phyloP scores from a whole-genome alignment of 2,113 vertebrate species.

The Petromus typicus region DNA sequence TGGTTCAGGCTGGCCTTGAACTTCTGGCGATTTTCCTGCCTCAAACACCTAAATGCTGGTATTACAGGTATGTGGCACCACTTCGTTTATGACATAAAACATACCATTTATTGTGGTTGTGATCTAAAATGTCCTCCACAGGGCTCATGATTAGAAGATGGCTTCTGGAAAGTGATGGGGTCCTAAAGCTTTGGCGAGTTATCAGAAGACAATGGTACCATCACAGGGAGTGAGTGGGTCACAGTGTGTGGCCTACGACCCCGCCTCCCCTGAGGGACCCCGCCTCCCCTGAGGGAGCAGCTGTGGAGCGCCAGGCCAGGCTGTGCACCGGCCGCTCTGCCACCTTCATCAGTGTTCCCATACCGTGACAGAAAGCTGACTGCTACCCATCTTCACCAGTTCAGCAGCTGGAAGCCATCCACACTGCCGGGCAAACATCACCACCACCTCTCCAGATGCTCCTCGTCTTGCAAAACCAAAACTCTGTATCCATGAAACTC shows the following conservation, averaged over 20 bases:
- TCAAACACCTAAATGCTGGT: neutral
- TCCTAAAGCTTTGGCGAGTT: neutral
- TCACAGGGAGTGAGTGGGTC: neutral
- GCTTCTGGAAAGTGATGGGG: neutral
- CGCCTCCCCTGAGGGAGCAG: neutral
- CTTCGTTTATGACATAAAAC: neutral
- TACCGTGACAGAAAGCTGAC: neutral
- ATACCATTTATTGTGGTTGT: neutral
- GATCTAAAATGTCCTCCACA: neutral
- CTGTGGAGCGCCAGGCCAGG: too few relatives aligned
- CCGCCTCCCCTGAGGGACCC: too few relatives aligned
- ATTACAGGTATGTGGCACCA: neutral
- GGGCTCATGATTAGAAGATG: neutral
- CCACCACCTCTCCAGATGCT: neutral
- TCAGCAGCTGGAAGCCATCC: neutral
- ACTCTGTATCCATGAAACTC: neutral
- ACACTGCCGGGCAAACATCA: too few relatives aligned
- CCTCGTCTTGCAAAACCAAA: neutral
- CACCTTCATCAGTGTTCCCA: neutral
- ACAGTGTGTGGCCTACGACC: too few relatives aligned
- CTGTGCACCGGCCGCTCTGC: too few relatives aligned
- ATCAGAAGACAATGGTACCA: neutral
- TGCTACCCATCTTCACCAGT: neutral
- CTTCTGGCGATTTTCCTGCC: neutral
- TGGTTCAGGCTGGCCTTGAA: neutral